Base-by-base conservation (phyloP, 2,797 vertebrate genomes). In the Ptychobarbus kaznakovi region DNA sequence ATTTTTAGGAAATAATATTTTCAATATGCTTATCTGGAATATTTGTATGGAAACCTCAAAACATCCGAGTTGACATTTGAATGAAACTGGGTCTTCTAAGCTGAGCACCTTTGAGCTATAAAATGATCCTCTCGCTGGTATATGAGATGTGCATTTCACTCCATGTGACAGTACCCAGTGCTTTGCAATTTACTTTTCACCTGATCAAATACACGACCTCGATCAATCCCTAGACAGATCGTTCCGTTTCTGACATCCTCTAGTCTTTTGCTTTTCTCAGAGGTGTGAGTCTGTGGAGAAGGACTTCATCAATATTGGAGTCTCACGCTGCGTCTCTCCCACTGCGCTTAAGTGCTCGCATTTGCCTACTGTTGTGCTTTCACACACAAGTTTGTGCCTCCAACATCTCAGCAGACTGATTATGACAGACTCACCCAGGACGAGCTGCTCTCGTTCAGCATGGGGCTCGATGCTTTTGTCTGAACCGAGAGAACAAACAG, bases 301-400 rank as follows among this genome's bases (percentile, higher is more conserved):
- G 51, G 73, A 83, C 38, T 72, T 86, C 82, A 86, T 89, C 86
- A 86, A 85, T 83, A 86, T 25, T 35, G 76, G 58, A 65, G 42
- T 80, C 66, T 86, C 88, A 85, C 66, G 81, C 88, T 86, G 88
- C 25, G 65, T 79, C 58, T 83, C 63, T 56, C 88, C 86, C 44
- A 76, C 87, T 70, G 88, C 1, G 82, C 32, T 76, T 69, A 88
- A 88, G 85, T 82, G 86, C 72, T 80, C 63, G 44, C 68, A 86
- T 88, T 86, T 86, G 81, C 74, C 88, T 86, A 75, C 82, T 80
- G 75, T 85, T 88, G 75, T 80, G 75, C 63, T 85, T 81, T 70
- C 69, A 72, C 65, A 84, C 72, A 25, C n/a, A 73, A 35, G 69
- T 73, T 35, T 63, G n/a, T 66, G 44, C 63, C 74, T 83, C 42